Evolutionary conservation across 2,888 invertebrate genomes (phyloP), one percentile per base, ranked within the genome.

Genomic region (Campoplex capitator): DNA sequence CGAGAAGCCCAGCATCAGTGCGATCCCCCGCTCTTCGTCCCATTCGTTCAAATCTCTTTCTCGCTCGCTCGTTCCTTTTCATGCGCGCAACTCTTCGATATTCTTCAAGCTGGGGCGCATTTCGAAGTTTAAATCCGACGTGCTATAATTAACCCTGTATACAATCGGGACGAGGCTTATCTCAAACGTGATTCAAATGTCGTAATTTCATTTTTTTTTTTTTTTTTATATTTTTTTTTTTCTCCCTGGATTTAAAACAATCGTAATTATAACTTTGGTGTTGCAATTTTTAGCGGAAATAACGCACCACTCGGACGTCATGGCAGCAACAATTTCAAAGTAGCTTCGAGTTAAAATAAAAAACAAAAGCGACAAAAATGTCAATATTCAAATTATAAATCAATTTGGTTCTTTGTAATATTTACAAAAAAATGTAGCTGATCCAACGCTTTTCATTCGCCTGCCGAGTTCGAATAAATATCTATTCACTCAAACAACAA

Each of bases 1-100:
- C 70, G 83, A 78, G 79, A 83, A 77, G 68, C 85, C 67, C 78
- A 82, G 67, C 82, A 75, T 75, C 68, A 73, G 38, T 68, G 38
- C 23, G 38, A 54, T 32, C 42, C 56, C 73, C 70, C 71, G 76
- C 76, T 54, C 67, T 56, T 74, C 42, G 38, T 38, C 45, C 83
- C 76, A 58, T 73, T 71, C 78, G 80, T 82, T 74, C 78, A 79
- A 78, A 68, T 84, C 82, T 82, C 79, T 58, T 65, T 81, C 75
- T 73, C 77, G 73, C 78, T 67, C 75, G 23, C 81, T 67, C 73
- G 28, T 67, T 73, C 51, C 28, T 74, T 81, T 80, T 79, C 79
- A 68, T 68, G 9, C 79, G 54, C 56, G 9, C 70, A 38, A 51
- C 35, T 80, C 51, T 80, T 73, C n/a, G 79, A 79, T 23, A 23